Conservation (phyloP, 2,113 vertebrate species). For the Otocyon megalotis region DNA sequence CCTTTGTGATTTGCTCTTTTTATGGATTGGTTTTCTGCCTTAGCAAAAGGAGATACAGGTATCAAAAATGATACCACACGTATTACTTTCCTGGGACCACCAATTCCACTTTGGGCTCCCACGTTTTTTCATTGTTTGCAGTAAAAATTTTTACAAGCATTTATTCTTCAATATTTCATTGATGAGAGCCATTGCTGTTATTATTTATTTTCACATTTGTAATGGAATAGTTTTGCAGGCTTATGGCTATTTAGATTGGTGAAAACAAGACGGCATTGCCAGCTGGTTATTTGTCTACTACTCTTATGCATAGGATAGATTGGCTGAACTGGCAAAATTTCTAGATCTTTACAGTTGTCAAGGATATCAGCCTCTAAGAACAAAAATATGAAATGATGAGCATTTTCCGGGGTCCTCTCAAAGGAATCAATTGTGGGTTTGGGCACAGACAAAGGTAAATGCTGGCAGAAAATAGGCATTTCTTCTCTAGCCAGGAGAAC, state of each 20-base stretch:
- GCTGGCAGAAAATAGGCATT: conserved; percentile 34
- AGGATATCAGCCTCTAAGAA: neutral
- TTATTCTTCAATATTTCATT: neutral
- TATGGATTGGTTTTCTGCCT: conserved; percentile 12
- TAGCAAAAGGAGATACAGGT: neutral
- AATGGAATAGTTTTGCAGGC: neutral
- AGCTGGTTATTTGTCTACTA: neutral
- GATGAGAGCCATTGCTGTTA: neutral
- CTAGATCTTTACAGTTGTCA: neutral
- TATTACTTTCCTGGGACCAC: neutral
- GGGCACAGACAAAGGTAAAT: conserved; percentile 60
- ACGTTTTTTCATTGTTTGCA: neutral
- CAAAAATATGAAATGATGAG: conserved; percentile 58
- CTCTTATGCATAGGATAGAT: neutral
- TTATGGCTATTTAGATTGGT: neutral
- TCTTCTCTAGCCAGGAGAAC: neutral
- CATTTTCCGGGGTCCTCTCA: conserved; percentile 67
- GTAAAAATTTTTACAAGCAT: conserved; percentile 1
- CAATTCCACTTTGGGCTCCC: neutral
- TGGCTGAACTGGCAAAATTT: conserved; percentile 14
- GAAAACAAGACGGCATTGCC: neutral
- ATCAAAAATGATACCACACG: neutral
- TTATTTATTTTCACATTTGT: neutral
- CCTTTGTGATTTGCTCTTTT: neutral
- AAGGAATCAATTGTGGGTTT: conserved; percentile 68